Conservation (phyloP, 2,888 invertebrate species). For the Noctua comes region DNA sequence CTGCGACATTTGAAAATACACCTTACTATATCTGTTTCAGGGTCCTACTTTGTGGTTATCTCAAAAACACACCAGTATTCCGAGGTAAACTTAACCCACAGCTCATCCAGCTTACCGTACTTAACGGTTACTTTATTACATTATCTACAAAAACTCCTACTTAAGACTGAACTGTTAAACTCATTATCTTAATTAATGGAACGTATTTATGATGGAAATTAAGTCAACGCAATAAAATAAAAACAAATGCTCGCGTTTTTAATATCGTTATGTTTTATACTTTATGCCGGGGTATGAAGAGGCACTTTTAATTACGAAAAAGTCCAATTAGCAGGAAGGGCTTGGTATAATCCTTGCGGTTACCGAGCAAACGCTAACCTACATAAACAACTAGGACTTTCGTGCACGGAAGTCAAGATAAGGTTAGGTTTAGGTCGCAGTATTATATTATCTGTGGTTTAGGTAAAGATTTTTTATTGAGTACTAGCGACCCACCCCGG, state of each 20-base stretch:
- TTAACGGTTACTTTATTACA: slow-evolving; percentile 25
- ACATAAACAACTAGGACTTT: slow-evolving; percentile 34
- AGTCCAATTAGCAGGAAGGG: slow-evolving; percentile 63
- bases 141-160: slow-evolving; percentile 23
- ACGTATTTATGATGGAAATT: slow-evolving; percentile 38
- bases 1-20: background rate
- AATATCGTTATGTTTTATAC: slow-evolving; percentile 52
- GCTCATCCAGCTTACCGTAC: slow-evolving; percentile 30
- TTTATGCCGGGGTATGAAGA: slow-evolving; percentile 56
- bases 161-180: slow-evolving; percentile 34
- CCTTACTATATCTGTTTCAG: background rate
- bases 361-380: slow-evolving; percentile 57
- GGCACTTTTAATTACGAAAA: slow-evolving; percentile 63
- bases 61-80: slow-evolving; percentile 14
- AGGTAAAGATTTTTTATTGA: too few species aligned
- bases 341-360: slow-evolving; percentile 61
- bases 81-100: background rate
- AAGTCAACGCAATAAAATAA: slow-evolving; percentile 44
- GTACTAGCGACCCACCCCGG: too few species aligned
- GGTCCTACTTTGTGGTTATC: slow-evolving; percentile 3
- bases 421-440: background rate
- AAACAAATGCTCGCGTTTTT: slow-evolving; percentile 46
- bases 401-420: background rate
- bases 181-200: slow-evolving; percentile 36
- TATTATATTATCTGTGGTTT: too few species aligned